phyloP scores from a whole-genome alignment of 2,113 vertebrate genomes.

The Chlorodrepanis virens region DNA sequence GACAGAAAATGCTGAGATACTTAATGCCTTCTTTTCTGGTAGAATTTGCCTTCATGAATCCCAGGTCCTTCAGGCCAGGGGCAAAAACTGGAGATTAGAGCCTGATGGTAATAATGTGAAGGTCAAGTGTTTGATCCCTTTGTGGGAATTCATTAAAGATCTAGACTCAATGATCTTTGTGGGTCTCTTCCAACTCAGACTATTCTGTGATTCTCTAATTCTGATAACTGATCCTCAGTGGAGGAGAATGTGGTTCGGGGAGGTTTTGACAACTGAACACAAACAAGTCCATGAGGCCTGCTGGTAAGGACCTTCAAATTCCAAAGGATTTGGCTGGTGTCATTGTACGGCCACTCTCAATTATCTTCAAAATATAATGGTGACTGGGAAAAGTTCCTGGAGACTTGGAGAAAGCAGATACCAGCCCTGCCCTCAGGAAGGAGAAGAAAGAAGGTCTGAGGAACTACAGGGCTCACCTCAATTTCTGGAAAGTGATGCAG shows the following conservation, averaged over 20 bases:
- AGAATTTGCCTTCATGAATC: neutral
- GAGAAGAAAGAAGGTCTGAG: neutral
- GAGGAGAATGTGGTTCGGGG: neutral
- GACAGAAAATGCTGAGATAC: neutral
- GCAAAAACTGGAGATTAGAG: neutral
- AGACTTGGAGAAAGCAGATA: neutral
- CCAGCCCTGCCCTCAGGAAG: neutral
- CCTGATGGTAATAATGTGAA: neutral
- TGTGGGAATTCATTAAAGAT: neutral
- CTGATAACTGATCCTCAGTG: neutral
- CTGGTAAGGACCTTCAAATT: neutral
- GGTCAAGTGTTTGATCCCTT: neutral
- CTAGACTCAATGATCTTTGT: neutral
- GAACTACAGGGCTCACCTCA: neutral
- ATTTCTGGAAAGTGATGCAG: neutral
- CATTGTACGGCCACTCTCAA: neutral
- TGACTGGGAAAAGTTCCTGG: neutral
- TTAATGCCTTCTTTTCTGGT: neutral
- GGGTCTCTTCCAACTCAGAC: neutral
- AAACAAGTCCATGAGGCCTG: neutral
- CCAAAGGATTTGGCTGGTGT: neutral
- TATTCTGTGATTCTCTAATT: neutral
- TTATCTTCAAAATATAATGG: neutral
- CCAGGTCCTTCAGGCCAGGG: neutral
- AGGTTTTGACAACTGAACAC: neutral